A percentile compares a stretch with the other conserved stretches of the same genome.
Conservation (phyloP, 2,888 invertebrate genomes). For the Apotomis betuletana region DNA sequence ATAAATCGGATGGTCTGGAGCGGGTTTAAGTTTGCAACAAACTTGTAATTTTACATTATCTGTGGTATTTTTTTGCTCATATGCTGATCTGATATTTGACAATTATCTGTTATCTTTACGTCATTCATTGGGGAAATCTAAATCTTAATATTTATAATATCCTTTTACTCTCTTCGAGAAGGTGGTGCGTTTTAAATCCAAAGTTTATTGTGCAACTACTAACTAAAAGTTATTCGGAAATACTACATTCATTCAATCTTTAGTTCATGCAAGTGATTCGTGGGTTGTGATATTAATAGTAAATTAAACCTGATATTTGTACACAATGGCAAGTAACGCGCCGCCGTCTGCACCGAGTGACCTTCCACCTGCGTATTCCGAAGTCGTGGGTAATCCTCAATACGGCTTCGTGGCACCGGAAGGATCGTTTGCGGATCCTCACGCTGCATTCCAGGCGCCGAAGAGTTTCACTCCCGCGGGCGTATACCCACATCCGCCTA, state of each 20-base stretch:
- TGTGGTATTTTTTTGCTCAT: constrained; percentile 4
- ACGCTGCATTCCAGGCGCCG: constrained; percentile 57
- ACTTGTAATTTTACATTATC: not conserved
- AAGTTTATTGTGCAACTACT: constrained; percentile 10
- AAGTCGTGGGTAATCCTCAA: constrained; percentile 73
- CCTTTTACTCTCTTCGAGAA: constrained; percentile 18
- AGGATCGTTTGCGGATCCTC: constrained; percentile 48
- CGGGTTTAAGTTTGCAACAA: too few relatives aligned
- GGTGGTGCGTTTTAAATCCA: constrained; percentile 23
- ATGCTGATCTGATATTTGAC: not conserved
- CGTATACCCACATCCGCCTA: constrained; percentile 73
- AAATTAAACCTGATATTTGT: constrained; percentile 15
- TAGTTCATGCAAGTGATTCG: constrained; percentile 2
- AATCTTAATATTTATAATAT: constrained; percentile 16
- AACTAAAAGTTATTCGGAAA: not conserved
- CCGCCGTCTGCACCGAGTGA: constrained; percentile 67
- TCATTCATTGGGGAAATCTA: constrained; percentile 21
- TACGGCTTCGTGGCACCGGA: constrained; percentile 67
- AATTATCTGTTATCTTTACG: constrained; percentile 15
- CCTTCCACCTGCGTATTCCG: constrained; percentile 77
- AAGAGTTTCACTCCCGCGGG: constrained; percentile 73
- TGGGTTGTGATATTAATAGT: constrained; percentile 32
- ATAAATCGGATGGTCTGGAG: too few relatives aligned
- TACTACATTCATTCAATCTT: not conserved
- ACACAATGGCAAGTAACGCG: constrained; percentile 62